These are phyloP conservation scores for Trichomycterus rosablanca DNA, from an alignment of 2,113 vertebrate genomes.

Conservation along the genomic window DNA sequence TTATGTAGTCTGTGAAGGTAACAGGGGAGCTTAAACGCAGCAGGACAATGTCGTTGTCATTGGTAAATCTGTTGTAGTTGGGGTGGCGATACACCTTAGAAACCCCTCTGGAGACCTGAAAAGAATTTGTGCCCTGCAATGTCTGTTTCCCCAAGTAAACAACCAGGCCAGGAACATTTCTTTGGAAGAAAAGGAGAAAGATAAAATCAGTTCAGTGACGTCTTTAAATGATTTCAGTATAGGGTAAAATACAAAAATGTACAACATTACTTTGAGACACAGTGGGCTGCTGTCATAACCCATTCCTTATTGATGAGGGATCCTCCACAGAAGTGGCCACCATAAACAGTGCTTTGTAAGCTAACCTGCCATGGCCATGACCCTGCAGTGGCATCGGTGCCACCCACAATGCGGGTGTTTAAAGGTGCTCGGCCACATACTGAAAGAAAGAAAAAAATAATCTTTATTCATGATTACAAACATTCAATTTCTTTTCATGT, in stretches of 20 bases:
- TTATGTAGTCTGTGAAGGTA: slow-evolving; percentile 33
- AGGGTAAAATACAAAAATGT: background rate
- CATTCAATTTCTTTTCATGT: too few species aligned
- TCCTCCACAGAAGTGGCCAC: slow-evolving; percentile 34
- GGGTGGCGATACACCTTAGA: slow-evolving; percentile 37
- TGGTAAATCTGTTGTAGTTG: slow-evolving; percentile 26
- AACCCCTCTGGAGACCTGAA: background rate
- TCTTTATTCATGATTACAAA: too few species aligned
- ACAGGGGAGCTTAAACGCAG: slow-evolving; percentile 51
- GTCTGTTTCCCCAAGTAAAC: slow-evolving; percentile 39
- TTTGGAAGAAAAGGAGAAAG: accelerated
- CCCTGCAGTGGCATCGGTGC: background rate
- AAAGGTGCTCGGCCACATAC: slow-evolving; percentile 22
- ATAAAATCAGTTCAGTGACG: background rate
- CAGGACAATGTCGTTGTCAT: slow-evolving; percentile 67
- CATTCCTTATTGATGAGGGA: slow-evolving; percentile 34
- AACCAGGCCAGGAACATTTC: accelerated
- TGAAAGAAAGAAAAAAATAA: background rate
- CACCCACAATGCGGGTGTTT: slow-evolving; percentile 30
- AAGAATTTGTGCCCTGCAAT: background rate
- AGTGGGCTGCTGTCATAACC: slow-evolving; percentile 35
- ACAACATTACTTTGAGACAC: background rate
- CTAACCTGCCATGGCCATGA: slow-evolving; percentile 22
- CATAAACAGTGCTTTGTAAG: background rate
- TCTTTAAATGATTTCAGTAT: background rate